Evolutionary conservation across 2,113 vertebrate genomes (phyloP), one percentile per base, ranked within the genome.

Genomic region (Heloderma charlesbogerti): DNA sequence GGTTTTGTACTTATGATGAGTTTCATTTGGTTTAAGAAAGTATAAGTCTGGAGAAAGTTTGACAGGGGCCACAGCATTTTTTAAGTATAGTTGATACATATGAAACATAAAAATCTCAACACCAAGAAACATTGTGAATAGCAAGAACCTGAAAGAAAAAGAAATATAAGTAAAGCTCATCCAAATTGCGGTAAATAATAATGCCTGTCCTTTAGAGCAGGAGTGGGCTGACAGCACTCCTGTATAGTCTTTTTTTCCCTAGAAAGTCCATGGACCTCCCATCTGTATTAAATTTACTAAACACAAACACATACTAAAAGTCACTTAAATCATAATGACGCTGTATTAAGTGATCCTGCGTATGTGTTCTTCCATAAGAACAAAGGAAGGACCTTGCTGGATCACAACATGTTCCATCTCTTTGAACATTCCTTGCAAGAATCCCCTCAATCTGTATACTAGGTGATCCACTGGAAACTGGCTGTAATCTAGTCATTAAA

Each of bases 21-120:
- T 90, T 95, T 99, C 98, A 81, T 98, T 97, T 2, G 95, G 97
- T 40, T 92, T 97, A 37, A 99, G 97, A 48, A 99, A 98, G 96
- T 99, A 99, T 85, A 99, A 92, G 80, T 98, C 98, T 72, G 99
- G 98, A 87, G 96, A 97, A 81, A 99, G 98, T 94, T 94, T 97
- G 48, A 98, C 94, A 12, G 98, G 97, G 37, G 97, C 96, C 4
- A 98, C 95, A 78, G 97, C 97, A 83, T 98, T 98, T 97, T 98
- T 98, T 96, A 99, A 98, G 97, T 98, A 98, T 91, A 97, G 98
- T 90, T 97, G 98, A 40, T 98, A 98, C 48, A 97, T 96, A 94
- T 99, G 92, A 84, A 98, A 99, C 87, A 99, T 90, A 20, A 98
- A 95, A 89, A 99, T 97, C 95, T 99, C 97, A 12, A 98, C 97